phyloP scores from a whole-genome alignment of 2,113 vertebrate genomes.

The Otis tarda region DNA sequence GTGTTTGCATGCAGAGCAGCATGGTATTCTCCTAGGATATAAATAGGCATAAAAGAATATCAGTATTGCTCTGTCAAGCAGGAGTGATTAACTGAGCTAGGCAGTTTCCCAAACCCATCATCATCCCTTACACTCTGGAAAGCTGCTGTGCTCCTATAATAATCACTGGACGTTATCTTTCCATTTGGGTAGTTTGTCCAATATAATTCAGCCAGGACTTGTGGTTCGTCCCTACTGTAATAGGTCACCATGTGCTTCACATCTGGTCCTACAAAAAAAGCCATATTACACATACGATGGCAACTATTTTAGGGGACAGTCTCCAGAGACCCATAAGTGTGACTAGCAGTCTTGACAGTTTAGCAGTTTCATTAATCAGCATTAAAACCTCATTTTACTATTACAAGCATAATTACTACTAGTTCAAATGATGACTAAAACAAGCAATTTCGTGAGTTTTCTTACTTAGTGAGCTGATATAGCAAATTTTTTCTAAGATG shows the following conservation, averaged over 20 bases:
- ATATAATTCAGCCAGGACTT: conserved; percentile 7
- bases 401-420: conserved; percentile 18
- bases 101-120: neutral
- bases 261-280: conserved; percentile 48
- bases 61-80: neutral
- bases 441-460: neutral
- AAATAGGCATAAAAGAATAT: neutral
- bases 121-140: neutral
- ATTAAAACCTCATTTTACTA: conserved; percentile 51
- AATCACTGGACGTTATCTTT: neutral
- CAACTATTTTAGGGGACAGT: conserved; percentile 2
- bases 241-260: conserved; percentile 63
- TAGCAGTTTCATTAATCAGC: conserved; percentile 51
- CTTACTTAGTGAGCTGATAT: neutral
- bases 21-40: neutral
- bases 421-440: neutral
- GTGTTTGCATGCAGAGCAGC: neutral
- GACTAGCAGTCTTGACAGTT: conserved; percentile 21
- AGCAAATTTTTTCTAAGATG: neutral
- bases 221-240: neutral
- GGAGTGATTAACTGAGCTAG: neutral
- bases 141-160: neutral
- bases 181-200: conserved; percentile 3
- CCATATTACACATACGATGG: neutral
- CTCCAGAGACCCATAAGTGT: neutral